Conservation (phyloP, 2,888 invertebrate genomes). For the Protonemura montana region DNA sequence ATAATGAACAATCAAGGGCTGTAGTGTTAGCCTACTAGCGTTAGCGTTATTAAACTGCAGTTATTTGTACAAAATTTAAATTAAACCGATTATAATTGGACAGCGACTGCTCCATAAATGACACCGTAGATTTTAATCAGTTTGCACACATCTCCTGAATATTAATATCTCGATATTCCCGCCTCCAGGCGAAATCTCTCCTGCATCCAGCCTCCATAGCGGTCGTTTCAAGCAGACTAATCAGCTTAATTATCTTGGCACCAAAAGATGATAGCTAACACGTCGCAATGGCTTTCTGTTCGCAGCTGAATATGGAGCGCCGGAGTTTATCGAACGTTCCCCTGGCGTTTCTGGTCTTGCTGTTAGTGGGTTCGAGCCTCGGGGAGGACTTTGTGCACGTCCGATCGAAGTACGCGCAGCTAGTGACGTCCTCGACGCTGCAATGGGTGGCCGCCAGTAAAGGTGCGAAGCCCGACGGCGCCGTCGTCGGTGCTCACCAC, state of each 20-base stretch:
- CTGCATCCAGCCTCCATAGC: neutral
- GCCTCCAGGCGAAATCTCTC: neutral
- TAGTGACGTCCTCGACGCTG: conserved; percentile 81
- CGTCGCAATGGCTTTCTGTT: neutral
- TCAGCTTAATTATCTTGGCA: neutral
- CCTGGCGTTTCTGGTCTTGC: conserved; percentile 44
- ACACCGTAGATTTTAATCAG: neutral
- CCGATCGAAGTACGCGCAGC: conserved; percentile 64
- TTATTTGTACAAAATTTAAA: neutral
- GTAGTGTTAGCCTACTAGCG: neutral
- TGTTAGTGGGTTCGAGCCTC: conserved; percentile 43
- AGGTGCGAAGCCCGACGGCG: conserved; percentile 65
- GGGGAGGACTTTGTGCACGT: conserved; percentile 60
- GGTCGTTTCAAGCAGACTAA: neutral
- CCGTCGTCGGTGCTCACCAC: conserved; percentile 70
- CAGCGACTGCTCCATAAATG: neutral
- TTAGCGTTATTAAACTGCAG: neutral
- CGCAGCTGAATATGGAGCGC: neutral
- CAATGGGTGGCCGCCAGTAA: conserved; percentile 71
- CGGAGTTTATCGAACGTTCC: neutral
- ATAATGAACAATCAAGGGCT: neutral
- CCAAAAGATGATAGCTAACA: neutral
- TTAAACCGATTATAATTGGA: neutral
- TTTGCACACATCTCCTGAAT: neutral
- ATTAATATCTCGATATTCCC: neutral